A percentile compares a stretch with the other conserved stretches of the same genome.
These are phyloP conservation scores for Lophius americanus DNA, from an alignment of 2,797 vertebrate genomes.

Conservation along the genomic window DNA sequence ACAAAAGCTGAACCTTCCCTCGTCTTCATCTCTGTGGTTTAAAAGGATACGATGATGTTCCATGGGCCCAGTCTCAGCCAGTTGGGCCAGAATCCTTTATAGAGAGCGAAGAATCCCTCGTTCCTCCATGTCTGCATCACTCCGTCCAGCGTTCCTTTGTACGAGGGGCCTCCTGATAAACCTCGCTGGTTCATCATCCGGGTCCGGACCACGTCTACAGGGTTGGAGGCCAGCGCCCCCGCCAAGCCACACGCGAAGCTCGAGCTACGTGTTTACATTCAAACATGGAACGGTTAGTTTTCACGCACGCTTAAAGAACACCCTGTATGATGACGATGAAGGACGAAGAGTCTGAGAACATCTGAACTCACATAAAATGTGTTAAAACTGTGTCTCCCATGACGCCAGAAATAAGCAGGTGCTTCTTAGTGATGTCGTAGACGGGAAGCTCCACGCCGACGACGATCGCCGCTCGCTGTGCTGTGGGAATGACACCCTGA, in stretches of 20 bases:
- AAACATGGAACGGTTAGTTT: neutral
- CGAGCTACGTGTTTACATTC: conserved; percentile 77
- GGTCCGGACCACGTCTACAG: conserved; percentile 94
- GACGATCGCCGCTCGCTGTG: conserved; percentile 94
- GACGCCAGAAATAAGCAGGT: conserved; percentile 89
- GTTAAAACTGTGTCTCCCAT: conserved; percentile 94
- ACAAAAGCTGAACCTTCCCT: too few species aligned
- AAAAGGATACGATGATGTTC: conserved; percentile 99
- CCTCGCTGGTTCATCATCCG: conserved; percentile 99
- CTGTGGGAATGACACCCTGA: conserved; percentile 95
- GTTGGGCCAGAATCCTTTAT: conserved; percentile 98
- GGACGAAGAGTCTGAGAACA: neutral
- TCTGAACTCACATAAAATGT: conserved; percentile 89
- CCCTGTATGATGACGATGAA: too few species aligned
- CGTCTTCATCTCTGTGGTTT: neutral
- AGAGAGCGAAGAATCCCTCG: conserved; percentile 96
- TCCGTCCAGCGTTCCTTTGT: conserved; percentile 94
- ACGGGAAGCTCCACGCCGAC: conserved; percentile 95
- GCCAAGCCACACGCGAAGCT: conserved; percentile 95
- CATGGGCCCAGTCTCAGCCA: conserved; percentile 96
- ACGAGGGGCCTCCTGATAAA: conserved; percentile 87
- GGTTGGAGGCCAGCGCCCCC: conserved; percentile 95
- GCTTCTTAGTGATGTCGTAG: conserved; percentile 98
- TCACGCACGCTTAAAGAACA: too few species aligned
- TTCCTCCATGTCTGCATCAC: conserved; percentile 95